phyloP scores from a whole-genome alignment of 1,140 invertebrate species.

The Drosophila suzukii region DNA sequence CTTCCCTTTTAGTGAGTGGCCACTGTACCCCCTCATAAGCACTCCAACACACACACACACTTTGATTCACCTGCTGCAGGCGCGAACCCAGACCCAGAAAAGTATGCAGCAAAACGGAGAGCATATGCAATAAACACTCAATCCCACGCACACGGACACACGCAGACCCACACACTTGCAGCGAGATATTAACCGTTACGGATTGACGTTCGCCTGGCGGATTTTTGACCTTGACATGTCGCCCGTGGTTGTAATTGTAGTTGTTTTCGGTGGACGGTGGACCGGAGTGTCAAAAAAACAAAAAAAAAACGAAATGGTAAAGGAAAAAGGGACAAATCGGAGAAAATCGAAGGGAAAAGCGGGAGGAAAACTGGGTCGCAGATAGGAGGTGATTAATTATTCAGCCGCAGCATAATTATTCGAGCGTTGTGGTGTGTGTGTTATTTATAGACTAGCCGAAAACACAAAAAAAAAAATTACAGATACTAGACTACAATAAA shows the following conservation, averaged over 20 bases:
- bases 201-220: constrained; percentile 43
- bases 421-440: constrained; percentile 26
- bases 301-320: not conserved
- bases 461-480: constrained; percentile 17
- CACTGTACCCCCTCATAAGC: constrained; percentile 10
- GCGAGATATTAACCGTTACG: constrained; percentile 45
- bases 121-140: constrained; percentile 53
- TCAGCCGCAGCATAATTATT: constrained; percentile 50
- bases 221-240: constrained; percentile 64
- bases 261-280: constrained; percentile 23
- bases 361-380: constrained; percentile 34
- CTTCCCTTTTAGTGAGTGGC: not conserved
- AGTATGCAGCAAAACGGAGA: constrained; percentile 42
- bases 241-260: constrained; percentile 32
- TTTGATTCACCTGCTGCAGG: constrained; percentile 24
- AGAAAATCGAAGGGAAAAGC: constrained; percentile 18
- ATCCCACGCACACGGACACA: constrained; percentile 16
- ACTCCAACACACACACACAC: not conserved
- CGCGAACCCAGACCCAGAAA: constrained; percentile 50
- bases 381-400: constrained; percentile 46
- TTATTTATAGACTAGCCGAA: constrained; percentile 47
- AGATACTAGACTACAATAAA: constrained; percentile 30
- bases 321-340: constrained; percentile 22
- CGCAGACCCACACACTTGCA: constrained; percentile 11
- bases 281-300: constrained; percentile 14